Conservation (phyloP, 2,888 invertebrate genomes). For the Ichneumoninae sp. region DNA sequence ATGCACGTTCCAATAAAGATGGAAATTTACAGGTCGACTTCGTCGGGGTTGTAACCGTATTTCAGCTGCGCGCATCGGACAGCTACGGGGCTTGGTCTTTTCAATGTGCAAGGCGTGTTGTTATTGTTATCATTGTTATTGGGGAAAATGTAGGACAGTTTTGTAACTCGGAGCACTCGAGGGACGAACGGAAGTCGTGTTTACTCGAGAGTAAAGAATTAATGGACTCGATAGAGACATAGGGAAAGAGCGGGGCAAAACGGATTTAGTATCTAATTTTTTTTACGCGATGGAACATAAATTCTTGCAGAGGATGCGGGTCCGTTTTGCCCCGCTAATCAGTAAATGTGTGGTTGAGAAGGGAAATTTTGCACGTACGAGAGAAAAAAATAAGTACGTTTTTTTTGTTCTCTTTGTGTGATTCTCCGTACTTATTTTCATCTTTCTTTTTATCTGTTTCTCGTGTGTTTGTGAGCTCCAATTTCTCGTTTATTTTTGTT, state of each 20-base stretch:
- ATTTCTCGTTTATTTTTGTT: conserved; percentile 42
- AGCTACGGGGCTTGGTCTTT: conserved; percentile 1
- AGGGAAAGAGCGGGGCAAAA: neutral
- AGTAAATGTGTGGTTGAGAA: too few relatives aligned
- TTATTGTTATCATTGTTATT: conserved; percentile 9
- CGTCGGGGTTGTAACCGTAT: conserved; percentile 6
- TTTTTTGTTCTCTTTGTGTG: neutral
- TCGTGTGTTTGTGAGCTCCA: conserved; percentile 4
- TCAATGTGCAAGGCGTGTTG: neutral
- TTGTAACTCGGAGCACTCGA: neutral
- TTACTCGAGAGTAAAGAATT: neutral
- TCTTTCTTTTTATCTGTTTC: neutral
- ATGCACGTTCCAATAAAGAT: conserved; percentile 23
- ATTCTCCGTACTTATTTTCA: neutral
- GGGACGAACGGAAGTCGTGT: neutral
- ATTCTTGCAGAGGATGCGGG: too few relatives aligned
- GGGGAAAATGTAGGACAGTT: neutral
- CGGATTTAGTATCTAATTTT: neutral
- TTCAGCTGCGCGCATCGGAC: neutral
- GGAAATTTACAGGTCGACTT: conserved; percentile 24
- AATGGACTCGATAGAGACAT: neutral
- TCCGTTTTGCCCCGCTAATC: too few relatives aligned
- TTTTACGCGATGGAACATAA: neutral
- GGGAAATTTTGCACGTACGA: too few relatives aligned
- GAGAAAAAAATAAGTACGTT: neutral